Base-by-base conservation (phyloP, 1,140 invertebrate species). In the Himalopsyche phryganea region DNA sequence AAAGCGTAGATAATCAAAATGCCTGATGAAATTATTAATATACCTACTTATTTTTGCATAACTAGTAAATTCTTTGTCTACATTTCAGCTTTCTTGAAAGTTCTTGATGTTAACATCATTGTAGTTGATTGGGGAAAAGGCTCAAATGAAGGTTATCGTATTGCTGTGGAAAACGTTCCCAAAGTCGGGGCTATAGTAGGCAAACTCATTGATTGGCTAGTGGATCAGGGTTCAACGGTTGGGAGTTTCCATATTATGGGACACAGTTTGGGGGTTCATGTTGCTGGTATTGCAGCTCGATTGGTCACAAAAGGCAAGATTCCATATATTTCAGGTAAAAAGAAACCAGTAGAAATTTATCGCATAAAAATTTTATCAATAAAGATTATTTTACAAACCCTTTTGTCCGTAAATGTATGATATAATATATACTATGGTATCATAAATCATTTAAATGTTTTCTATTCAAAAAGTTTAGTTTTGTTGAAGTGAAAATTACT, bases 61-160 rank as follows among this genome's bases (percentile, higher is more conserved):
- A 13, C 10, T 18, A 18, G 7, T 23, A 23, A 50, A 32, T 17
- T 60, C 36, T n/a, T n/a, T n/a, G n/a, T n/a, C n/a, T n/a, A n/a
- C n/a, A 14, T 63, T 66, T 47, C 64, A 59, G 80, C 75, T 0
- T 80, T 77, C 47, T 63, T 82, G 1, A 63, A 59, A 0, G 67
- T 66, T 2, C 68, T 66, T 2, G 74, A 80, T 45, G 72, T 69
- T 15, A 85, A 85, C 47, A 72, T 85, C 2, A 80, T 85, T 33
- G 74, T 79, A 0, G 71, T 84, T 0, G 80, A 83, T 57, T 84
- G 82, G 80, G 66, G 67, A 1, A 19, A 10, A 2, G 72, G 76
- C n/a, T 73, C 79, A 1, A 65, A 65, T 1, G 68, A 65, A 0
- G 55, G 68, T 28, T 84, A 84, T 45, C 49, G 74, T 1, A 75